Conservation (phyloP, 64 coral and sea anemone genomes). For the Catalaphyllia jardinei region DNA sequence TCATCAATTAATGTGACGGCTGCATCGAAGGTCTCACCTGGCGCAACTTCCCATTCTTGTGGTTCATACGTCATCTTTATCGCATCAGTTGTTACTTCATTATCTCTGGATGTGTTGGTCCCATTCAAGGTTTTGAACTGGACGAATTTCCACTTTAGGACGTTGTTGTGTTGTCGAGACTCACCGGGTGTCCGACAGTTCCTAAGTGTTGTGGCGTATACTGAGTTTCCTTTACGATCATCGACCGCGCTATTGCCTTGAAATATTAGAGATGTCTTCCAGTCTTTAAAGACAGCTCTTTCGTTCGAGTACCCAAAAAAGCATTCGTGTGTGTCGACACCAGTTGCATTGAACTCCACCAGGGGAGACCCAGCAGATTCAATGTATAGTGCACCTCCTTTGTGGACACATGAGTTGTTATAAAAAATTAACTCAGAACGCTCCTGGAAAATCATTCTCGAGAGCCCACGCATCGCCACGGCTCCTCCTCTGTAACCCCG, state of each 20-base stretch:
- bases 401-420: constrained; percentile 49
- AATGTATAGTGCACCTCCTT: constrained; percentile 79
- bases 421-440: constrained; percentile 47
- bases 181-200: constrained; percentile 68
- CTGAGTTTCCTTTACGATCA: constrained; percentile 53
- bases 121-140: constrained; percentile 36
- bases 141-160: constrained; percentile 69
- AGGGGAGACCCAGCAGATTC: constrained; percentile 68
- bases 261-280: constrained; percentile 70
- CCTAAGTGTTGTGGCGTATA: constrained; percentile 70
- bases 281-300: constrained; percentile 39
- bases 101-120: constrained; percentile 14
- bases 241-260: constrained; percentile 44
- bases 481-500: constrained; percentile 73
- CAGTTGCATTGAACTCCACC: constrained; percentile 70
- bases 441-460: constrained; percentile 60
- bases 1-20: constrained; percentile 67
- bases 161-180: constrained; percentile 42
- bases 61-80: constrained; percentile 42
- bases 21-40: constrained; percentile 77
- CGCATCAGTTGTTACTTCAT: constrained; percentile 71
- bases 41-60: constrained; percentile 74
- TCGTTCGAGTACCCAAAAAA: constrained; percentile 72
- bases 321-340: constrained; percentile 46
- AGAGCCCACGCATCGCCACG: constrained; percentile 68